These are phyloP conservation scores for Agrotis segetum DNA, from an alignment of 2,888 invertebrate genomes.

Conservation along the genomic window DNA sequence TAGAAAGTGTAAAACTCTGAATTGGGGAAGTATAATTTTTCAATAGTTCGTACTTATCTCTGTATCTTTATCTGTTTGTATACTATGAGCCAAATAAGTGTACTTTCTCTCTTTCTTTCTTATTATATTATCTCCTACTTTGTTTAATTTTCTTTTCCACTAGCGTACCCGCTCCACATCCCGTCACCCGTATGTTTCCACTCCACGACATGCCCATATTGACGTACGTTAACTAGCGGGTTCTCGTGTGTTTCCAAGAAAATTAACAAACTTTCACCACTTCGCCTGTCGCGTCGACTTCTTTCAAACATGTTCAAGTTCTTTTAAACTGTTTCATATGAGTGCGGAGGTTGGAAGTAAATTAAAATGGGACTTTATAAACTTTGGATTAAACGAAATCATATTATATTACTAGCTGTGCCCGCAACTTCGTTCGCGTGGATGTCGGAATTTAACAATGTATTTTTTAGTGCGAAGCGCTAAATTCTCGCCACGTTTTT, in stretches of 20 bases:
- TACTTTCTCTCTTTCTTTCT: no score
- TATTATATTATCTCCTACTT: no score
- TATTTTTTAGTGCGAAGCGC: no score
- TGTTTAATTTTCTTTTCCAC: background rate
- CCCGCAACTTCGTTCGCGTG: no score
- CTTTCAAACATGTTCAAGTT: constrained; percentile 54
- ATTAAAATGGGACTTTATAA: constrained; percentile 14
- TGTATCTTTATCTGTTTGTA: no score
- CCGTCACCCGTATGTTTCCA: constrained; percentile 44
- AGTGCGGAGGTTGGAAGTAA: background rate
- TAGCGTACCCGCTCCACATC: background rate
- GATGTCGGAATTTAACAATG: no score
- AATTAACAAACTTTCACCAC: constrained; percentile 71
- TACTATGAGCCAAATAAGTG: no score
- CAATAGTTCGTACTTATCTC: no score
- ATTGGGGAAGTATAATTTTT: no score
- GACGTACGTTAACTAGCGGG: constrained; percentile 53
- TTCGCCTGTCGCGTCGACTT: constrained; percentile 47
- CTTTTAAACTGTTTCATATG: constrained; percentile 39
- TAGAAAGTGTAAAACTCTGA: no score
- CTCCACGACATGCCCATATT: constrained; percentile 44
- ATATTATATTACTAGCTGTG: no score
- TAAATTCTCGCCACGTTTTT: no score
- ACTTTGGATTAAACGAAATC: background rate
- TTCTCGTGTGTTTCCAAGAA: constrained; percentile 69